A percentile compares a stretch with the other conserved stretches of the same genome.
Evolutionary conservation across 2,113 vertebrate species (phyloP).

Genomic region (Actenoides hombroni): DNA sequence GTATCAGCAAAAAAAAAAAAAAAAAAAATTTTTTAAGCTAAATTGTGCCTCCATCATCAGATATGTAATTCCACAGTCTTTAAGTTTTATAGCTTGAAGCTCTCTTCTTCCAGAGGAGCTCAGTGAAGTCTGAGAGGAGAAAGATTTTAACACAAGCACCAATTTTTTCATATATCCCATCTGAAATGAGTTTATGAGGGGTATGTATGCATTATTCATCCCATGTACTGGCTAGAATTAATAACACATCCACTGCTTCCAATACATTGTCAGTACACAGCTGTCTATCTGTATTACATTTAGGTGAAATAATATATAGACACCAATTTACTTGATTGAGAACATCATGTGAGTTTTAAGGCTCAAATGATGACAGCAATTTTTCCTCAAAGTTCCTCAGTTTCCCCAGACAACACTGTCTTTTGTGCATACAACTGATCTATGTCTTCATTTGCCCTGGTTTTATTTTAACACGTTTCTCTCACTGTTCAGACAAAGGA

Average conservation of each 20-base stretch:
- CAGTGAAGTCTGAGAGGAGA: neutral
- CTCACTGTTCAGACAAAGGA: neutral
- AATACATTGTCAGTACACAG: neutral
- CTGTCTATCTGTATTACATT: neutral
- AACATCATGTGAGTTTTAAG: neutral
- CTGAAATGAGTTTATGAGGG: neutral
- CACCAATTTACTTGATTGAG: neutral
- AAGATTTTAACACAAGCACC: neutral
- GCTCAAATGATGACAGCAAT: neutral
- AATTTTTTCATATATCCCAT: neutral
- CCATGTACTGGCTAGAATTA: neutral
- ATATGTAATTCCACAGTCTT: neutral
- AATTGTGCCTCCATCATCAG: neutral
- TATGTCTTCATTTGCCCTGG: conserved; percentile 7
- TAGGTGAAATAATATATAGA: neutral
- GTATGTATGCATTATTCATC: neutral
- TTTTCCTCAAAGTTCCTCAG: conserved; percentile 18
- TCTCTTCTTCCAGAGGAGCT: neutral
- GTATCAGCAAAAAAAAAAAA: neutral
- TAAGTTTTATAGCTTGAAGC: neutral
- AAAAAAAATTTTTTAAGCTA: neutral
- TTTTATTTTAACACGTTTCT: conserved; percentile 17
- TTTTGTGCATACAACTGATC: neutral
- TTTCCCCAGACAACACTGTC: neutral
- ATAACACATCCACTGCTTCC: neutral